Evolutionary conservation across 2,888 invertebrate genomes (phyloP).

Genomic region (Lysandra coridon): DNA sequence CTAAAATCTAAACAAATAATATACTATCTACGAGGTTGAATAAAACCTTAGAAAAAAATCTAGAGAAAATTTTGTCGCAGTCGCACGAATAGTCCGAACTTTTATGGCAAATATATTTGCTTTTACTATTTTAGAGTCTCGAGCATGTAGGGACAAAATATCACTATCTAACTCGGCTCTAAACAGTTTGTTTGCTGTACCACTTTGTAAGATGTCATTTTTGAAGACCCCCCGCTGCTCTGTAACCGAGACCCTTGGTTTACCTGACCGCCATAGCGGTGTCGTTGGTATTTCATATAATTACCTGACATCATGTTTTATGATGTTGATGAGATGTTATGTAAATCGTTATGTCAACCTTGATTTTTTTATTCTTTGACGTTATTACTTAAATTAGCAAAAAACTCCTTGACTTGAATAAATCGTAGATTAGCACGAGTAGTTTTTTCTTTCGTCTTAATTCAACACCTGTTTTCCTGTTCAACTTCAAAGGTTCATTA

Average conservation of each 20-base stretch:
- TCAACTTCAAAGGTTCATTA: neutral
- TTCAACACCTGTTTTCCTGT: constrained; percentile 2
- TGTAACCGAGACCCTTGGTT: constrained; percentile 20
- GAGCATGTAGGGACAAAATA: constrained; percentile 6
- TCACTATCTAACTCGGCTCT: constrained; percentile 18
- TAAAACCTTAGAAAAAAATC: neutral
- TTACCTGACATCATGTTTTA: constrained; percentile 26
- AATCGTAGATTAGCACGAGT: neutral
- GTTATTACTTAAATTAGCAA: constrained; percentile 17
- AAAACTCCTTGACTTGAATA: neutral
- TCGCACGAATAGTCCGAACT: neutral
- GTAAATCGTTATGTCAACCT: constrained; percentile 19
- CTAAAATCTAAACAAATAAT: neutral
- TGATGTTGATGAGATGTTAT: constrained; percentile 23
- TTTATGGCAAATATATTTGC: neutral
- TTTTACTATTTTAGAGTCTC: neutral
- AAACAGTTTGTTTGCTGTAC: constrained; percentile 28
- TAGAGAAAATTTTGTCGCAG: neutral
- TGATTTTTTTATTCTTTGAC: constrained; percentile 16
- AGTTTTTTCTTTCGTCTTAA: neutral
- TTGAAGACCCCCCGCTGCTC: constrained; percentile 28
- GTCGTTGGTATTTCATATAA: constrained; percentile 9
- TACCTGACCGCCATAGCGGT: constrained; percentile 26
- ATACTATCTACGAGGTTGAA: neutral
- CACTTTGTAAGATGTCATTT: constrained; percentile 28